Evolutionary conservation across 2,888 invertebrate species (phyloP).

Genomic region (Spialia ferax): DNA sequence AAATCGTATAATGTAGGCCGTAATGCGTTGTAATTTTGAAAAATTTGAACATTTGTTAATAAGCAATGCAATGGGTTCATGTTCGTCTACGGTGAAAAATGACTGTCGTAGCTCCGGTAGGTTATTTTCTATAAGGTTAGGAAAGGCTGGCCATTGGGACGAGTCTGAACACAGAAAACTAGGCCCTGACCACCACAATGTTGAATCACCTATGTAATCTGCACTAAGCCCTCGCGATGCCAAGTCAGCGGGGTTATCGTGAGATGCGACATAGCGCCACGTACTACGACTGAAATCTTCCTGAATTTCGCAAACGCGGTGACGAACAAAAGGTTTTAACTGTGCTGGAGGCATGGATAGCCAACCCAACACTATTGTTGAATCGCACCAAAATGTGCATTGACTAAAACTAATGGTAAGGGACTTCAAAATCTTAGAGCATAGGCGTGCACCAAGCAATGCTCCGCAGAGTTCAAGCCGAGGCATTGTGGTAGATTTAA

Average conservation of each 20-base stretch:
- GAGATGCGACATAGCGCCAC: slow-evolving; percentile 37
- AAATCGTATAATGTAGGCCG: slow-evolving; percentile 4
- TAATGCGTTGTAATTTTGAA: slow-evolving; percentile 5
- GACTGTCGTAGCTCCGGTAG: not conserved
- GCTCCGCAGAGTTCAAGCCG: slow-evolving; percentile 2
- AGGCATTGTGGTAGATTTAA: not conserved
- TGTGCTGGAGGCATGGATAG: not conserved
- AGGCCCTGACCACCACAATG: slow-evolving; percentile 41
- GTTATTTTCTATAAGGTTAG: not conserved
- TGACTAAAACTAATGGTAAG: slow-evolving; percentile 2
- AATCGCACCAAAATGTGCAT: slow-evolving; percentile 18
- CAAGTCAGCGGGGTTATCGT: slow-evolving; percentile 37
- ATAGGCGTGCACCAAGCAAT: slow-evolving; percentile 1
- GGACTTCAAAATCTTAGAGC: not conserved
- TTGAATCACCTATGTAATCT: slow-evolving; percentile 15
- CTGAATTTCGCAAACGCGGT: slow-evolving; percentile 12
- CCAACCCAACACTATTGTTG: slow-evolving; percentile 22
- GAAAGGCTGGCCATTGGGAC: not conserved
- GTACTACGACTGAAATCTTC: slow-evolving; percentile 7
- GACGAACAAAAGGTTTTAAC: slow-evolving; percentile 27
- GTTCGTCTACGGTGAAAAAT: not conserved
- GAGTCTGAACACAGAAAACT: not conserved
- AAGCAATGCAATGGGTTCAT: slow-evolving; percentile 2
- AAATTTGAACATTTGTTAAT: slow-evolving; percentile 18
- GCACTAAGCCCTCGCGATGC: slow-evolving; percentile 38